Conservation (phyloP, 2,113 vertebrate genomes). For the Calyptomena viridis region DNA sequence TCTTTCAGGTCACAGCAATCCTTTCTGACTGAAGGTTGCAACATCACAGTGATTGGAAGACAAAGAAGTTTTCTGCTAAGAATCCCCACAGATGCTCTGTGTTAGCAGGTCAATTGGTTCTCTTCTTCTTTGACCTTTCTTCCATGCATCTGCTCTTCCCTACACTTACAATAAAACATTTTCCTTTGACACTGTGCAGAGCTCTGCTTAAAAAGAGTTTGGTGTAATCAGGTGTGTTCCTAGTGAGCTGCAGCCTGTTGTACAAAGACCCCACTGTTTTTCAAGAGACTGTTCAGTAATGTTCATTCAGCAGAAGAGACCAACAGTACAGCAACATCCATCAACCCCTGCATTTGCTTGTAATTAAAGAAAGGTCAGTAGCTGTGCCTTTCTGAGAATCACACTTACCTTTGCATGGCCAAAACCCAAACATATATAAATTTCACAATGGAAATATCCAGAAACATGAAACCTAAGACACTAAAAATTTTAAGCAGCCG, state of each 20-base stretch:
- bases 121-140: conserved; percentile 70
- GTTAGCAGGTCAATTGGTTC: conserved; percentile 60
- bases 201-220: conserved; percentile 45
- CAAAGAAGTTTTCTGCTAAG: conserved; percentile 53
- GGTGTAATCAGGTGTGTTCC: conserved; percentile 69
- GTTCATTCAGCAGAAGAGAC: conserved; percentile 37
- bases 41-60: conserved; percentile 28
- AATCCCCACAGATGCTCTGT: conserved; percentile 45
- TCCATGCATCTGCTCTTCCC: conserved; percentile 38
- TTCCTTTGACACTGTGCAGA: conserved; percentile 65
- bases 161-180: conserved; percentile 69
- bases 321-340: conserved; percentile 4
- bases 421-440: conserved; percentile 38
- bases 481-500: conserved; percentile 29
- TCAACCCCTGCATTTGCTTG: conserved; percentile 26
- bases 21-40: conserved; percentile 26
- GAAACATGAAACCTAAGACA: background rate
- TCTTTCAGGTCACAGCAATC: background rate
- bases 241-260: conserved; percentile 14
- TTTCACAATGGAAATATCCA: conserved; percentile 33
- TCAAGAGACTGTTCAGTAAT: background rate
- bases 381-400: conserved; percentile 8
- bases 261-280: conserved; percentile 69
- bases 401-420: background rate
- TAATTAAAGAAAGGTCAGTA: conserved; percentile 61